phyloP scores from a whole-genome alignment of 2,797 vertebrate species.

The Hoplostethus mediterraneus region DNA sequence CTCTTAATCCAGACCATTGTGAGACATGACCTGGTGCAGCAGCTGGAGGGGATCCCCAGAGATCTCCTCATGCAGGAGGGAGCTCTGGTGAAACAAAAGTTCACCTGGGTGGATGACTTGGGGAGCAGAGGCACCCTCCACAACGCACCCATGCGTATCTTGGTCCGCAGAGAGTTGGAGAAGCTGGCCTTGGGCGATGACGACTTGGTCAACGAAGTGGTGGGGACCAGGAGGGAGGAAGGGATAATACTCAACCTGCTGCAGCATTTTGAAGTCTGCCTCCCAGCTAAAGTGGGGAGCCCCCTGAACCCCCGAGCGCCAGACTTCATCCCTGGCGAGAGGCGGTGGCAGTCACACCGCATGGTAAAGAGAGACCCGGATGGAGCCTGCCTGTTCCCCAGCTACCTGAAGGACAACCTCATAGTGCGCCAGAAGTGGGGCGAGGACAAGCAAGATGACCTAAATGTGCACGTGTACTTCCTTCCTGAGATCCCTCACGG shows the following conservation, averaged over 20 bases:
- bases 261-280: constrained; percentile 84
- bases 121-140: constrained; percentile 78
- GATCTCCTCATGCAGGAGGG: constrained; percentile 67
- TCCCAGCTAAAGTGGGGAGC: constrained; percentile 63
- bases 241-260: constrained; percentile 82
- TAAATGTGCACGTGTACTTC: constrained; percentile 79
- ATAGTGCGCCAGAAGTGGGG: constrained; percentile 80
- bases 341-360: constrained; percentile 41
- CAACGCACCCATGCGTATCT: constrained; percentile 77
- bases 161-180: constrained; percentile 73
- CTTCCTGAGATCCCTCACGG: constrained; percentile 82
- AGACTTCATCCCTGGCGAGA: constrained; percentile 76
- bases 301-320: constrained; percentile 75
- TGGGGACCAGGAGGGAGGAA: constrained; percentile 66
- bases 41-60: constrained; percentile 73
- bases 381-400: constrained; percentile 82
- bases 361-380: constrained; percentile 45
- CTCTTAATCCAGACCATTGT: constrained; percentile 74
- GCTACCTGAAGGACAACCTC: constrained; percentile 73
- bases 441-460: constrained; percentile 75
- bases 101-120: constrained; percentile 78
- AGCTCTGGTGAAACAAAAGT: constrained; percentile 67
- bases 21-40: constrained; percentile 74
- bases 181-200: constrained; percentile 53
- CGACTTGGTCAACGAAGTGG: constrained; percentile 80